Evolutionary conservation across 1,140 invertebrate species (phyloP).

Genomic region (Meloidogyne floridensis): DNA sequence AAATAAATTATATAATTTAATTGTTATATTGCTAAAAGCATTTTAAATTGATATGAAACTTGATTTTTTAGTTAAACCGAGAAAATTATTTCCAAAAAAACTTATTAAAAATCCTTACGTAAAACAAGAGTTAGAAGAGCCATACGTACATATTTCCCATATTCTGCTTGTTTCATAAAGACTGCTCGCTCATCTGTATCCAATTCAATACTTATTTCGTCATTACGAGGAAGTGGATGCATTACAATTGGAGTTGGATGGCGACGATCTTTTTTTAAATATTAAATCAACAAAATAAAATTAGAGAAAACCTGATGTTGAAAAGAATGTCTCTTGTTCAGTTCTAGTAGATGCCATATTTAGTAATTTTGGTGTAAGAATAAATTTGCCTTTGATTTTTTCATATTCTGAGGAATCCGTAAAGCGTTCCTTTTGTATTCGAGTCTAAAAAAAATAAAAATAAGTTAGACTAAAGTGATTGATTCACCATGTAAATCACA

Average conservation of each 20-base stretch:
- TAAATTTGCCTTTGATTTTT: slow-evolving; percentile 79
- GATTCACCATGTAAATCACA: slow-evolving; percentile 82
- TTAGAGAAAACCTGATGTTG: neutral
- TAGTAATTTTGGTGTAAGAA: slow-evolving; percentile 92
- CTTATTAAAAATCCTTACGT: slow-evolving; percentile 16
- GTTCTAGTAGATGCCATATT: slow-evolving; percentile 72
- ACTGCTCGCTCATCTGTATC: slow-evolving; percentile 93
- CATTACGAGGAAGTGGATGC: slow-evolving; percentile 91
- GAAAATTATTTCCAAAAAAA: neutral
- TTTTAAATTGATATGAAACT: neutral
- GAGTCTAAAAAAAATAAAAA: slow-evolving; percentile 80
- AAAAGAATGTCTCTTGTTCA: neutral
- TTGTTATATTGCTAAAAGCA: no score
- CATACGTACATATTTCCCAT: slow-evolving; percentile 97
- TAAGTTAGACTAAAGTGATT: no score
- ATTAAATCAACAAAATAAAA: slow-evolving; percentile 6
- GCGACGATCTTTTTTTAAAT: slow-evolving; percentile 3
- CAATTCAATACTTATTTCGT: slow-evolving; percentile 87
- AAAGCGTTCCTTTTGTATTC: slow-evolving; percentile 94
- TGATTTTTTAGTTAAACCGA: neutral
- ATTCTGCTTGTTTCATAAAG: slow-evolving; percentile 84
- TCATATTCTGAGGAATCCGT: slow-evolving; percentile 81
- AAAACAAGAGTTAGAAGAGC: slow-evolving; percentile 88
- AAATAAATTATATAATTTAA: neutral
- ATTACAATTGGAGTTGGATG: slow-evolving; percentile 81